Percentiles rank a stretch among this genome's conserved stretches.
Conservation (phyloP, 2,888 invertebrate genomes). For the Philaethria dido region DNA sequence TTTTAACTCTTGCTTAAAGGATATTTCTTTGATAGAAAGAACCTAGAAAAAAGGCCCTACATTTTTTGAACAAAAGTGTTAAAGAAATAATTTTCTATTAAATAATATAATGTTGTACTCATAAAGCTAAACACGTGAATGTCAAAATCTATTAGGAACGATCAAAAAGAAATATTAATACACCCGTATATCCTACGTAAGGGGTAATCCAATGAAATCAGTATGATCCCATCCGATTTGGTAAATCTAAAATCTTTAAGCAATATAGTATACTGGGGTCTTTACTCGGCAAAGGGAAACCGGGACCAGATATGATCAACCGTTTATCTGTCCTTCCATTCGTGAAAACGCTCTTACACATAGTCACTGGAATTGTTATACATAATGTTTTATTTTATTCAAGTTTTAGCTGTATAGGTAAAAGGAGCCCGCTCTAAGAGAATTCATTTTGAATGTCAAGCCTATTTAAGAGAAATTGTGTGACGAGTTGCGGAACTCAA, state of each 20-base stretch:
- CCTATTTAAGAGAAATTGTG: no score
- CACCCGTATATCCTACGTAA: not conserved
- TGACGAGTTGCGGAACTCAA: no score
- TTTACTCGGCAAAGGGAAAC: conserved; percentile 22
- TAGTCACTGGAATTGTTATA: conserved; percentile 11
- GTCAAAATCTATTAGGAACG: not conserved
- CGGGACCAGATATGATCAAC: conserved; percentile 17
- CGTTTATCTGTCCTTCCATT: conserved; percentile 28
- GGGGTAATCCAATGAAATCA: conserved; percentile 22
- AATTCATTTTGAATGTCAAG: no score
- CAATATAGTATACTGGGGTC: conserved; percentile 5
- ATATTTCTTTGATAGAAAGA: no score
- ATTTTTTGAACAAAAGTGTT: no score
- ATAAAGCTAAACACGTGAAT: not conserved
- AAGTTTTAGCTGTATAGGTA: no score
- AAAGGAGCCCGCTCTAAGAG: no score
- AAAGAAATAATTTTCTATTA: not conserved
- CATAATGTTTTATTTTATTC: not conserved
- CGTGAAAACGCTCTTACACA: conserved; percentile 29
- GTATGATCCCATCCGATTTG: conserved; percentile 20
- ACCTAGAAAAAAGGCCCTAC: no score
- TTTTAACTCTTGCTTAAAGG: no score
- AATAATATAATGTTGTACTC: not conserved
- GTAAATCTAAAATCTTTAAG: conserved; percentile 24
- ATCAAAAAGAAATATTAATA: conserved; percentile 3